Evolutionary conservation across 2,113 vertebrate genomes (phyloP), one percentile per base, ranked within the genome.

Genomic region (Tetrax tetrax): DNA sequence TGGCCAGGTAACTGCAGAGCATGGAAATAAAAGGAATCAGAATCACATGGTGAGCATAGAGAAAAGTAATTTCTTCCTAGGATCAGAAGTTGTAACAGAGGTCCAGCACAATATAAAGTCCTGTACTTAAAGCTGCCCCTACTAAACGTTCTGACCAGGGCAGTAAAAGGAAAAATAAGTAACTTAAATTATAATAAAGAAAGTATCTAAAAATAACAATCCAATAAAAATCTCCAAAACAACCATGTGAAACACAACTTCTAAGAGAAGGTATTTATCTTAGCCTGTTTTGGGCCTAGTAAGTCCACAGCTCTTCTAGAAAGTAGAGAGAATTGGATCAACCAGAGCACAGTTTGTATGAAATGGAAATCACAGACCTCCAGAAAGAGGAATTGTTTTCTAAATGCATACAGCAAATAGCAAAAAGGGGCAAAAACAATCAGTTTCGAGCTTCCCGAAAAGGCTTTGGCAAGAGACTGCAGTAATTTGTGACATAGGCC

Each of bases 401-500:
- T 87, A 83, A 92, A 95, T 48, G 33, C 37, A 22, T 48, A 86
- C 76, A 56, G 45, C 51, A 92, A 87, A 87, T 23, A 76, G 45
- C 45, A 74, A 87, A 61, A 95, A 86, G 65, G 17, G 57, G 61
- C 68, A 94, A 87, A 94, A 92, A 2, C 69, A 92, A 92, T 70
- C 60, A 6, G 21, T 68, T 93, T 79, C 80, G 76, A 68, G 76
- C 70, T 91, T 96, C 91, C 79, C 41, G 12, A 84, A 94, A 83
- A 66, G 70, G 60, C 54, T 83, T 76, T 95, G 93, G 89, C 86
- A 95, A 87, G 87, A 35, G 68, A 63, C 65, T 61, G 76, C 72
- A 82, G 86, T 79, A 60, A 94, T 94, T 92, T 90, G 72, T 87
- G 88, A 92, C 80, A 87, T 83, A 89, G 69, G 79, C 96, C 95